Percentiles rank a stretch among this genome's conserved stretches.
Evolutionary conservation across 2,797 vertebrate genomes (phyloP).

Genomic region (Tympanoctomys barrerae): DNA sequence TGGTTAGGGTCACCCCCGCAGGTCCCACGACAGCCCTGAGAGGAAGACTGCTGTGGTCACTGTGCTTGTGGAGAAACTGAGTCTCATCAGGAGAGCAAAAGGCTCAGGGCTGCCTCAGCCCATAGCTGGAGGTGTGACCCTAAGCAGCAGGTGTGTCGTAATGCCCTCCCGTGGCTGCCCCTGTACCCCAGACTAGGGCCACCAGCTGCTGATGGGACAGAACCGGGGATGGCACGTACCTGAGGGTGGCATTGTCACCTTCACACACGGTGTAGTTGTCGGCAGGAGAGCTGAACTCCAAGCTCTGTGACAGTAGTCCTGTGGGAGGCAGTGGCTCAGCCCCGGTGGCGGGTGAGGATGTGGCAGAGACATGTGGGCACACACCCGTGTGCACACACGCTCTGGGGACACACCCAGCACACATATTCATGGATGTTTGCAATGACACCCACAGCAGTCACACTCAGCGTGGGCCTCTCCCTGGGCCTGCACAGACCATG

Average conservation of each 20-base stretch:
- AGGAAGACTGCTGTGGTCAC: not conserved
- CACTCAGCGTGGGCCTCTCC: not conserved
- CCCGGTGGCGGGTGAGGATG: not conserved
- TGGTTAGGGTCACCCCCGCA: not conserved
- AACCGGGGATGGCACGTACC: slow-evolving; percentile 86
- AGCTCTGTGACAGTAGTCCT: slow-evolving; percentile 91
- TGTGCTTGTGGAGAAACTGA: not conserved
- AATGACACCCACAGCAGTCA: not conserved
- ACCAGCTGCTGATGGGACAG: not conserved
- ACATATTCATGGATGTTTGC: rapidly evolving
- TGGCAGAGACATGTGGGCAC: rapidly evolving
- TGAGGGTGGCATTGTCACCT: slow-evolving; percentile 94
- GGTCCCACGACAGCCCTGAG: not conserved
- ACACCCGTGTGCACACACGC: rapidly evolving
- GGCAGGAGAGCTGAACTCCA: slow-evolving; percentile 92
- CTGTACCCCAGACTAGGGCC: too few species aligned
- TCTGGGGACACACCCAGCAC: too few species aligned
- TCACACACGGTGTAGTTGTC: slow-evolving; percentile 96
- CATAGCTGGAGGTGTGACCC: too few species aligned
- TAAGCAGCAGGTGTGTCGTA: not conserved
- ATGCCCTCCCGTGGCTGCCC: not conserved
- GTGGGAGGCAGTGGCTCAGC: not conserved
- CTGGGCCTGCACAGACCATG: not conserved
- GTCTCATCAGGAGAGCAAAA: not conserved
- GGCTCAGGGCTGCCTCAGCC: not conserved